A percentile compares a stretch with the other conserved stretches of the same genome.
phyloP scores from a whole-genome alignment of 1,140 invertebrate species.

The Bombus cullumanus region DNA sequence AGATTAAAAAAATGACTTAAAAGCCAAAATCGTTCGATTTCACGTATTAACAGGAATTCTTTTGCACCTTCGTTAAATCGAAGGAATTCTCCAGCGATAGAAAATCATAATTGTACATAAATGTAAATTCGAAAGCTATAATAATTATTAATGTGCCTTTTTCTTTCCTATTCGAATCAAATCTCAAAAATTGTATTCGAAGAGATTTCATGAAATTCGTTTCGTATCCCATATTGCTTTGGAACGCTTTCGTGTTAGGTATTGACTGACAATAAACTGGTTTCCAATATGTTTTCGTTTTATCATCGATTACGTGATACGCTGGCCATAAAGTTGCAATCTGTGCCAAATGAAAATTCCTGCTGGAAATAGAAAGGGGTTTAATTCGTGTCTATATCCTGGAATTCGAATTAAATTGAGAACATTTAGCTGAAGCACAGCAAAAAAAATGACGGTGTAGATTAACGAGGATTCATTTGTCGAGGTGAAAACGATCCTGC shows the following conservation, averaged over 20 bases:
- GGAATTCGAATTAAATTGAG: constrained; percentile 40
- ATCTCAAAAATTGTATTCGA: not conserved
- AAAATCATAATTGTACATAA: no score
- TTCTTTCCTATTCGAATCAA: no score
- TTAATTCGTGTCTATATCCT: not conserved
- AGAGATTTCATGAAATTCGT: not conserved
- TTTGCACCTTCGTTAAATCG: no score
- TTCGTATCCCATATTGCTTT: not conserved
- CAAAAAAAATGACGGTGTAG: constrained; percentile 31
- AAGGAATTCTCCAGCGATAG: no score
- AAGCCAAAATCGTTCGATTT: no score
- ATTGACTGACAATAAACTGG: not conserved
- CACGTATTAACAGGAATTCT: no score
- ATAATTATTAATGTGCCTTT: no score
- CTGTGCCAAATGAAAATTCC: constrained; percentile 31
- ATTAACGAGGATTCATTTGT: constrained; percentile 63
- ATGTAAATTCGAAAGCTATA: no score
- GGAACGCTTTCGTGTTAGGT: not conserved
- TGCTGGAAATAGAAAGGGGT: not conserved
- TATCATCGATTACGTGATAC: not conserved
- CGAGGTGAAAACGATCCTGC: constrained; percentile 31
- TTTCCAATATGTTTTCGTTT: constrained; percentile 1
- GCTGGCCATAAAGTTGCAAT: not conserved
- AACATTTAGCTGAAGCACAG: constrained; percentile 6
- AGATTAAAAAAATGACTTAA: no score